These are phyloP conservation scores for pig (Sus scrofa) DNA, from an alignment of 2,113 vertebrate genomes.

Conservation along the genomic window DNA sequence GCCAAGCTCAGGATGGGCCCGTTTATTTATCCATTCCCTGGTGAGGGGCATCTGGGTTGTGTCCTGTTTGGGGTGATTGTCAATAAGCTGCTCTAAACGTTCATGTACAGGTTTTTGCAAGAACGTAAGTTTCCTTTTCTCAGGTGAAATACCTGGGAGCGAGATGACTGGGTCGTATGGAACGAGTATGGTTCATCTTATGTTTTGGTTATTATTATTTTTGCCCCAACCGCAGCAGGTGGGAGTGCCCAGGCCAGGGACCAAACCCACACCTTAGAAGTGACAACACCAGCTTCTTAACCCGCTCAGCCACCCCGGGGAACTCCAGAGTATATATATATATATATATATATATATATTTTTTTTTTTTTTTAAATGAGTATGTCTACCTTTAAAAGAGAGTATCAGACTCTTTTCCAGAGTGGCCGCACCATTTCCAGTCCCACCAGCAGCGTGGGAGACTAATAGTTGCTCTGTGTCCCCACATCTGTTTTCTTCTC, in stretches of 20 bases:
- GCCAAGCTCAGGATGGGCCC: neutral
- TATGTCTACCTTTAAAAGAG: neutral
- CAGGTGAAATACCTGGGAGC: neutral
- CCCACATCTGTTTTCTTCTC: neutral
- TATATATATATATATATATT: no score
- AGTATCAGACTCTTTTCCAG: neutral
- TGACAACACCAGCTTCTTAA: no score
- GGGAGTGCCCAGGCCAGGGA: no score
- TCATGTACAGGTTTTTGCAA: rapidly evolving
- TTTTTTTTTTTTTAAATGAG: no score
- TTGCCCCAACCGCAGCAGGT: no score
- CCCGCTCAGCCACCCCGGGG: no score
- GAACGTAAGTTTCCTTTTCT: neutral
- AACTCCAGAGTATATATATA: no score
- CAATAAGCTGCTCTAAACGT: neutral
- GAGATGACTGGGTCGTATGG: rapidly evolving
- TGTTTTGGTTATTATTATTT: no score
- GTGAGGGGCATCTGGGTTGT: neutral
- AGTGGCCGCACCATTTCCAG: rapidly evolving
- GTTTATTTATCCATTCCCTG: neutral
- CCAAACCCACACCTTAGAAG: no score
- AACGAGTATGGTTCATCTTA: no score
- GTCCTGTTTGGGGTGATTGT: neutral
- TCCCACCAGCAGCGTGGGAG: neutral
- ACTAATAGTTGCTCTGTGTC: rapidly evolving